Evolutionary conservation across 2,797 vertebrate genomes (phyloP).

Genomic region (Enteromius treurensis): DNA sequence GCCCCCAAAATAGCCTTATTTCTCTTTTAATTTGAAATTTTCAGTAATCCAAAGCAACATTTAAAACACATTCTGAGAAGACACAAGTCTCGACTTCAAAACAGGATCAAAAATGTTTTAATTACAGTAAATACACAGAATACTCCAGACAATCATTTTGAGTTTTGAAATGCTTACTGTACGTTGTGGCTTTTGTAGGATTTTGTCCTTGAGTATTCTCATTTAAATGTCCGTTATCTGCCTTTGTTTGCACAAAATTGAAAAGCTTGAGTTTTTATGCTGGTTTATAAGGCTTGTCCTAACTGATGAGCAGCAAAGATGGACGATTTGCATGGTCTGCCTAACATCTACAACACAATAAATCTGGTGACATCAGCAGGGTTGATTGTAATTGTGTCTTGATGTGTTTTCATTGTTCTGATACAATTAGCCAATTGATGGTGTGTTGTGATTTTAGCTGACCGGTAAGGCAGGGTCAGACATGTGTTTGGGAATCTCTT

Average conservation of each 20-base stretch:
- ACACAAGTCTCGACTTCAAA: not conserved
- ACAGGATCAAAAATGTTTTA: slow-evolving; percentile 2
- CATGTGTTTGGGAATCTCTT: slow-evolving; percentile 84
- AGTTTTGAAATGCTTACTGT: not conserved
- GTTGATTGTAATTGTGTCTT: not conserved
- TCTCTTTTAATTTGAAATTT: not conserved
- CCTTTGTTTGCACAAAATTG: not conserved
- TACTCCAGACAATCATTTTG: not conserved
- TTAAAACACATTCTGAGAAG: not conserved
- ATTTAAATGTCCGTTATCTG: not conserved
- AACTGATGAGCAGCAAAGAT: not conserved
- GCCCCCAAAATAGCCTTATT: not conserved
- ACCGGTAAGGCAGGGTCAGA: slow-evolving; percentile 85
- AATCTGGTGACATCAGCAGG: not conserved
- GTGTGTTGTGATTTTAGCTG: slow-evolving; percentile 46
- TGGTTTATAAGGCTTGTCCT: not conserved
- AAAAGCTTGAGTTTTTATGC: not conserved
- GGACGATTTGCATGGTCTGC: not conserved
- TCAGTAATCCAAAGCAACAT: not conserved
- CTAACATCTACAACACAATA: not conserved
- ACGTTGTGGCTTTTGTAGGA: not conserved
- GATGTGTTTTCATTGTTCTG: slow-evolving; percentile 21
- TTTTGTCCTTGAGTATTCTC: not conserved
- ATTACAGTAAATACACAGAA: slow-evolving; percentile 9
- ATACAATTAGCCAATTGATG: not conserved